Percentiles rank a stretch among this genome's conserved stretches.
Conservation (phyloP, 2,888 invertebrate species). For the Cheilosia pagana region DNA sequence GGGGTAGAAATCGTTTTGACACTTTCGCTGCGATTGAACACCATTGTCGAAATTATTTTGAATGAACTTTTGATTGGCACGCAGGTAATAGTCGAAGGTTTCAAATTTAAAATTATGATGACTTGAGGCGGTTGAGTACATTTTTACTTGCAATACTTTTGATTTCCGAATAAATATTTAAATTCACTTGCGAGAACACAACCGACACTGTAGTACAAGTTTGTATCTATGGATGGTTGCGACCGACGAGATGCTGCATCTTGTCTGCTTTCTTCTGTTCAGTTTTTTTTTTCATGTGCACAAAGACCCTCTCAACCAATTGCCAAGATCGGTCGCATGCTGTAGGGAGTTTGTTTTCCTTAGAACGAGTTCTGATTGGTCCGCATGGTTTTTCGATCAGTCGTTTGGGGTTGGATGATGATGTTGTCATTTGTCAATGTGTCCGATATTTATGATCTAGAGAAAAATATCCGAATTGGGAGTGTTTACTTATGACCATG, state of each 20-base stretch:
- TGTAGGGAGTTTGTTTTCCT: constrained; percentile 38
- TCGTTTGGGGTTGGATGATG: constrained; percentile 35
- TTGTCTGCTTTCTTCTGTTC: constrained; percentile 9
- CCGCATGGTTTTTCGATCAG: constrained; percentile 58
- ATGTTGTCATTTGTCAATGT: constrained; percentile 62
- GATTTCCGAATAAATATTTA: not conserved
- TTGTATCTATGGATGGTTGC: constrained; percentile 16
- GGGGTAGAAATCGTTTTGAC: constrained; percentile 30
- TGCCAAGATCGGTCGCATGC: constrained; percentile 30
- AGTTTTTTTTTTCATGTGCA: constrained; percentile 12
- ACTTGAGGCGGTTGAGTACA: constrained; percentile 54
- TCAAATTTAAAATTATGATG: constrained; percentile 66
- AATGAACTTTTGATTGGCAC: constrained; percentile 59
- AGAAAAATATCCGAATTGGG: constrained; percentile 24
- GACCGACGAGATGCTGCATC: constrained; percentile 11
- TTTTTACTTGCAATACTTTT: constrained; percentile 17
- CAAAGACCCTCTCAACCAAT: constrained; percentile 52
- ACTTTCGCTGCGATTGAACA: constrained; percentile 46
- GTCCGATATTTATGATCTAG: constrained; percentile 58
- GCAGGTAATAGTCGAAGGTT: constrained; percentile 60
- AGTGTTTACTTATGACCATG: constrained; percentile 34
- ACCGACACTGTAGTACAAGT: constrained; percentile 40
- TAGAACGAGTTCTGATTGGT: constrained; percentile 56
- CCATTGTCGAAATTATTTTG: constrained; percentile 58
- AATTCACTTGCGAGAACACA: constrained; percentile 46